Evolutionary conservation across 2,113 vertebrate species (phyloP).

Genomic region (Micronycteris hirsuta): DNA sequence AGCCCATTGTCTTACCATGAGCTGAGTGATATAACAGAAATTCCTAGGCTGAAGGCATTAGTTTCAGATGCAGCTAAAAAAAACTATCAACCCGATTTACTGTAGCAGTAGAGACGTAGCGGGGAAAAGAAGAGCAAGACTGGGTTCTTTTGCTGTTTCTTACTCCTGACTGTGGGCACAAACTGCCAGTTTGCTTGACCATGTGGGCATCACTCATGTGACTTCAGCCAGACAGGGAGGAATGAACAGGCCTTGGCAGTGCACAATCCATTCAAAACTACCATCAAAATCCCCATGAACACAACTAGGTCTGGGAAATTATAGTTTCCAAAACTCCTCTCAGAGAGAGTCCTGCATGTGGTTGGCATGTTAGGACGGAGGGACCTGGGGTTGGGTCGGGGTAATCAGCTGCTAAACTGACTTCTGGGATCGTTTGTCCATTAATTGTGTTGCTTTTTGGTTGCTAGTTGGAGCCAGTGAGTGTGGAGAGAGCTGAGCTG

Average conservation of each 20-base stretch:
- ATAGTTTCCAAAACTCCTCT: background rate
- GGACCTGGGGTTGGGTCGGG: no score
- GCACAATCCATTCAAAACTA: background rate
- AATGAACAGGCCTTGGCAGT: background rate
- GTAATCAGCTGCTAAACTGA: background rate
- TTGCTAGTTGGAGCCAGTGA: background rate
- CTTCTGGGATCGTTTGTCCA: background rate
- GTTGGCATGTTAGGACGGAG: background rate
- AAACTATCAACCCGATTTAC: constrained; percentile 38
- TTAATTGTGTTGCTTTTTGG: background rate
- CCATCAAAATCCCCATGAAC: background rate
- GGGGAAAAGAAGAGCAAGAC: background rate
- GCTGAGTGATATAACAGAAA: background rate
- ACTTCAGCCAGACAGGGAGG: background rate
- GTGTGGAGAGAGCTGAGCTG: background rate
- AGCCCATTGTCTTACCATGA: constrained; percentile 29
- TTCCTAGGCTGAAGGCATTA: constrained; percentile 40
- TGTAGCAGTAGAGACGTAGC: background rate
- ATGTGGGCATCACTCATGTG: background rate
- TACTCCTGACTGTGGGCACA: background rate
- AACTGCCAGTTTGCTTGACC: background rate
- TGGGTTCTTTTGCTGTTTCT: background rate
- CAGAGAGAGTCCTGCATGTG: background rate
- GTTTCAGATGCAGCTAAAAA: constrained; percentile 24
- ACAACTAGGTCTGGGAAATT: background rate